These are phyloP conservation scores for Neomonachus schauinslandi DNA, from an alignment of 2,113 vertebrate species.

Conservation along the genomic window DNA sequence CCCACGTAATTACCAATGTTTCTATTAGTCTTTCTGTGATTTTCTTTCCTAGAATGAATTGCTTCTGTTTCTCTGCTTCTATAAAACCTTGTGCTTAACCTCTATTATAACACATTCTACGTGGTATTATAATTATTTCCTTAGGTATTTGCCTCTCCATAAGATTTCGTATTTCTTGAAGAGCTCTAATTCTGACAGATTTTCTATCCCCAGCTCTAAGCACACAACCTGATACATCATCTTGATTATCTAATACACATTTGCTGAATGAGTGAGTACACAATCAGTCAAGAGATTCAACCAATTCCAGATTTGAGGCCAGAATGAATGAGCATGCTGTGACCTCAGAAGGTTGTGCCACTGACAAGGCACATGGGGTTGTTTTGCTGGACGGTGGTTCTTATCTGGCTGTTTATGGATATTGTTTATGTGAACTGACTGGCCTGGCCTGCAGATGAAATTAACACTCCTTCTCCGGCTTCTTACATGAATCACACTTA, in stretches of 20 bases:
- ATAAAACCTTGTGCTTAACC: slow-evolving; percentile 22
- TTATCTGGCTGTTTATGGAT: neutral
- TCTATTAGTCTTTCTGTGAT: neutral
- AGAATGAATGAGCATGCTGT: neutral
- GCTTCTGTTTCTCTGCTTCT: slow-evolving; percentile 14
- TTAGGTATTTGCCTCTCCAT: neutral
- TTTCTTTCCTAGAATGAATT: slow-evolving; percentile 55
- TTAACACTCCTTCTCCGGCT: neutral
- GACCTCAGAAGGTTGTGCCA: neutral
- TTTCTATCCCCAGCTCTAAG: neutral
- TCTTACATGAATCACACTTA: neutral
- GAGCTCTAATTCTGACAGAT: neutral
- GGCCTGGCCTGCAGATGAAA: neutral
- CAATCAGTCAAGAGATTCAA: neutral
- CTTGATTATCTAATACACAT: neutral
- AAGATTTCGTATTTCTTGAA: neutral
- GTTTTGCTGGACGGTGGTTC: neutral
- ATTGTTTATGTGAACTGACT: neutral
- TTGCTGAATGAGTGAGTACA: neutral
- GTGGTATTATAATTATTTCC: neutral
- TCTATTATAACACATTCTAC: slow-evolving; percentile 35
- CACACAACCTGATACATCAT: neutral
- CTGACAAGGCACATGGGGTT: neutral
- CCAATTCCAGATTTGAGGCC: neutral
- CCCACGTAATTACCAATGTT: neutral